Percentiles rank a stretch among this genome's conserved stretches.
These are phyloP conservation scores for Synaphobranchus kaupii DNA, from an alignment of 2,797 vertebrate species.

Conservation along the genomic window DNA sequence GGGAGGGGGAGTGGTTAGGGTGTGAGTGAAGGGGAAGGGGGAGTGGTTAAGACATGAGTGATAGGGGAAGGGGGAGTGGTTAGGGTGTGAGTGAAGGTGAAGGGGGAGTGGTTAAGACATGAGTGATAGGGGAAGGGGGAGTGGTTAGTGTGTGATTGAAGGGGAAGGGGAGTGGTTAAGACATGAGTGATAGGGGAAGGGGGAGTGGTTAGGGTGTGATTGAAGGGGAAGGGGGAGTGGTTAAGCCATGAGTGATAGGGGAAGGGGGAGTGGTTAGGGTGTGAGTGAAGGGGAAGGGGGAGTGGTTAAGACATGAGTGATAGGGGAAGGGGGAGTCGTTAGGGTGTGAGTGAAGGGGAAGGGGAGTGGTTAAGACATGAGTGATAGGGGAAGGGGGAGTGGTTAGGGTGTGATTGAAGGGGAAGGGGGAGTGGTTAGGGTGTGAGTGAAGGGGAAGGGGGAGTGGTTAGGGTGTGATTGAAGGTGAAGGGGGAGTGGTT, in stretches of 20 bases:
- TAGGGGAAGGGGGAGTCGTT: background rate
- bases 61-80: too few relatives aligned
- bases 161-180: background rate
- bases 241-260: too few relatives aligned
- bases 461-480: too few relatives aligned
- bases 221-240: too few relatives aligned
- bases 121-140: too few relatives aligned
- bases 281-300: background rate
- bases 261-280: constrained; percentile 8
- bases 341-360: background rate
- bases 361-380: background rate
- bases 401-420: background rate
- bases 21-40: constrained; percentile 29
- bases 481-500: too few relatives aligned
- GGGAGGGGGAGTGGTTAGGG: background rate
- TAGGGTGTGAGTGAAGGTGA: too few relatives aligned
- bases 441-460: background rate
- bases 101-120: too few relatives aligned
- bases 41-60: too few relatives aligned
- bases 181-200: constrained; percentile 20
- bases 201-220: too few relatives aligned
- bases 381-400: background rate
- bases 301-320: background rate
- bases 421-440: background rate
- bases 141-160: constrained; percentile 23